Percentiles rank a stretch among this genome's conserved stretches.
phyloP scores from a whole-genome alignment of 2,113 vertebrate genomes.

The Clupea harengus region DNA sequence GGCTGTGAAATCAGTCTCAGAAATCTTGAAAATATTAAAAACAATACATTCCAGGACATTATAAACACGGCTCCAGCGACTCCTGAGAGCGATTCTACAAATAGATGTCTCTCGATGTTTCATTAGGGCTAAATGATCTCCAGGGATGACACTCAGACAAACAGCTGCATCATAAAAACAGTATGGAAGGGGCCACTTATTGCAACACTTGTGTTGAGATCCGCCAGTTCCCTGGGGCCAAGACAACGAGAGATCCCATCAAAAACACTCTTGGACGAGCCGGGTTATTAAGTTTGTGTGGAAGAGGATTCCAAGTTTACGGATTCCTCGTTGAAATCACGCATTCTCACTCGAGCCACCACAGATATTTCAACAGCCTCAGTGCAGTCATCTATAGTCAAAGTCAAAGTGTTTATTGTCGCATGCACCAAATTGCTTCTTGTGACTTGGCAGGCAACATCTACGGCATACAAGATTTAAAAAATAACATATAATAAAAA shows the following conservation, averaged over 20 bases:
- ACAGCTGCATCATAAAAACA: slow-evolving; percentile 24
- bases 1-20: neutral
- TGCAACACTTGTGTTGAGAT: neutral
- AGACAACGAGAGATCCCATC: neutral
- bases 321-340: neutral
- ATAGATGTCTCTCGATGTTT: slow-evolving; percentile 31
- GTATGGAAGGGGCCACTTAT: neutral
- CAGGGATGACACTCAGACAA: slow-evolving; percentile 27
- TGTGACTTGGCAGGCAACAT: too few species aligned
- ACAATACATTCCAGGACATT: neutral
- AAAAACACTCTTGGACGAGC: neutral
- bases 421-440: too few species aligned
- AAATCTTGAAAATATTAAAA: neutral
- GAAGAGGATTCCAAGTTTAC: neutral
- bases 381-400: neutral
- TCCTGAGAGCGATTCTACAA: slow-evolving; percentile 25
- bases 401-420: too few species aligned
- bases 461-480: too few species aligned
- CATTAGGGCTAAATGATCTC: slow-evolving; percentile 31
- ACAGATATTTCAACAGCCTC: neutral
- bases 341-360: neutral
- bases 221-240: neutral
- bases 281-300: neutral
- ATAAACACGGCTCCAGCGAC: slow-evolving; percentile 10
- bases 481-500: too few species aligned